These are phyloP conservation scores for Ophthalmolycus amberensis DNA, from an alignment of 2,113 vertebrate genomes.

Conservation along the genomic window DNA sequence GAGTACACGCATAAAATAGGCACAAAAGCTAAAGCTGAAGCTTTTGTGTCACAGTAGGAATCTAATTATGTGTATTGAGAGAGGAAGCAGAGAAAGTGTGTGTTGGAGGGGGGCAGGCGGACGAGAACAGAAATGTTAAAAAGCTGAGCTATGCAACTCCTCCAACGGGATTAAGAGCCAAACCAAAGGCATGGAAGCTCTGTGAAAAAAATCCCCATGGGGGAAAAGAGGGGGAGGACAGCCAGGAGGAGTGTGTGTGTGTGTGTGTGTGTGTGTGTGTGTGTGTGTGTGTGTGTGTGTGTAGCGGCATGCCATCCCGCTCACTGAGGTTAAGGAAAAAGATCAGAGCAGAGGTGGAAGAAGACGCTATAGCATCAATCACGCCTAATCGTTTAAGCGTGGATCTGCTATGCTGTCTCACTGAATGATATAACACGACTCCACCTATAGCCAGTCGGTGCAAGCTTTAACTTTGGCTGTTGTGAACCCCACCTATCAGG, in stretches of 20 bases:
- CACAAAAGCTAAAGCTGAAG: conserved; percentile 17
- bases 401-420: conserved; percentile 14
- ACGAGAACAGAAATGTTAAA: conserved; percentile 60
- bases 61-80: conserved; percentile 40
- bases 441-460: conserved; percentile 38
- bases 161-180: conserved; percentile 57
- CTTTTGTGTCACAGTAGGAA: conserved; percentile 32
- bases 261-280: neutral
- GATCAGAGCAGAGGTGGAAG: conserved; percentile 60
- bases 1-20: neutral
- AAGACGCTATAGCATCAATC: conserved; percentile 61
- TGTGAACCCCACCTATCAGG: conserved; percentile 1
- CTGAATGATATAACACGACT: conserved; percentile 6
- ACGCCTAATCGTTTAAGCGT: conserved; percentile 59
- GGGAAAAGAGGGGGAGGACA: conserved; percentile 32
- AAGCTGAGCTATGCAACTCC: conserved; percentile 70
- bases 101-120: neutral
- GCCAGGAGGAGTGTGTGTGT: conserved; percentile 26
- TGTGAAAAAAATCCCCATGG: conserved; percentile 46
- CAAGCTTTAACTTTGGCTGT: conserved; percentile 28
- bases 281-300: conserved; percentile 38
- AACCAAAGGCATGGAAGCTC: conserved; percentile 53
- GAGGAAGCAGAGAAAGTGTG: conserved; percentile 27
- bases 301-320: conserved; percentile 54
- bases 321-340: conserved; percentile 11